Percentiles rank a stretch among this genome's conserved stretches.
Conservation (phyloP, 2,888 invertebrate genomes). For the Leucania comma region DNA sequence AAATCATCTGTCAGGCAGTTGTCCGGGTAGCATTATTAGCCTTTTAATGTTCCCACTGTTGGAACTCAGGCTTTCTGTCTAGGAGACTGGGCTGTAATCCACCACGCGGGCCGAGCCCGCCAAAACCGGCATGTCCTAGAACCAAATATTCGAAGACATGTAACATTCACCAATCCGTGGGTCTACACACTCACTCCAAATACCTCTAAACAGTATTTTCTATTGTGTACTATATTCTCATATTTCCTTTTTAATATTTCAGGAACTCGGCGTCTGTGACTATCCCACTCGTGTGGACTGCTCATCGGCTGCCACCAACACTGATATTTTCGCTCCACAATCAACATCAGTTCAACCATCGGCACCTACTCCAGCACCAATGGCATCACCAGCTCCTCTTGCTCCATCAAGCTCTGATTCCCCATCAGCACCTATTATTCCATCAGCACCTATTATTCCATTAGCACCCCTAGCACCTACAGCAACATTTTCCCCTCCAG, state of each 20-base stretch:
- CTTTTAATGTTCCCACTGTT: no score
- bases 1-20: no score
- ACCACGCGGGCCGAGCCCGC: no score
- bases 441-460: conserved; percentile 18
- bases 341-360: conserved; percentile 20
- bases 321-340: conserved; percentile 53
- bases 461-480: conserved; percentile 24
- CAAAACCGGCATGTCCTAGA: no score
- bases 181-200: no score
- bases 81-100: no score
- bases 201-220: no score
- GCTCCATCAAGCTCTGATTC: conserved; percentile 18
- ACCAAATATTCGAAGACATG: no score
- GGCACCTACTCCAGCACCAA: conserved; percentile 22
- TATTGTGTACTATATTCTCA: neutral
- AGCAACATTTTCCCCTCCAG: conserved; percentile 17
- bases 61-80: no score
- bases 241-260: conserved; percentile 66
- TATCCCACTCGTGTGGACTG: conserved; percentile 92
- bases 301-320: conserved; percentile 56
- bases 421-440: conserved; percentile 21
- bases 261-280: conserved; percentile 92
- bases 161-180: no score
- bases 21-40: no score
- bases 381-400: conserved; percentile 20